phyloP scores from a whole-genome alignment of 2,888 invertebrate genomes.

The Drosophila greeni region DNA sequence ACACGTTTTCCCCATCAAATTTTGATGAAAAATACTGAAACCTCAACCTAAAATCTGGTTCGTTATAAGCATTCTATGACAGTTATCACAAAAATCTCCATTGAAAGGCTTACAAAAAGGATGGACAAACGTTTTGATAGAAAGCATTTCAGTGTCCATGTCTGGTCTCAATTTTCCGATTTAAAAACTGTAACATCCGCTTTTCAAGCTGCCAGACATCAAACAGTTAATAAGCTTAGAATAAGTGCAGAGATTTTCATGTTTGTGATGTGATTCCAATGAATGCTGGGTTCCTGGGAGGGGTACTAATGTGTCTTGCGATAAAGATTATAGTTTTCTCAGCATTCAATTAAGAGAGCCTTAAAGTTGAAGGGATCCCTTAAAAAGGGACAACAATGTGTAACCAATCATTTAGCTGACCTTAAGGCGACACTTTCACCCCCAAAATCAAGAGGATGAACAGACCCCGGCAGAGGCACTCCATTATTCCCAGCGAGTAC shows the following conservation, averaged over 20 bases:
- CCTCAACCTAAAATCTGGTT: neutral
- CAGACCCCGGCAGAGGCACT: constrained; percentile 23
- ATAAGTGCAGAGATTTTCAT: neutral
- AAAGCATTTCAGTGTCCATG: neutral
- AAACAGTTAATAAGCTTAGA: neutral
- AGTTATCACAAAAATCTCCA: neutral
- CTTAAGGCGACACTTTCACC: constrained; percentile 11
- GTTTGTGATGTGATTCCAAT: neutral
- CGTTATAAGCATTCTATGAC: neutral
- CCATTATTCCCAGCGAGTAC: constrained; percentile 41
- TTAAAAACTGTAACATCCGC: neutral
- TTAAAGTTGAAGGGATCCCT: neutral
- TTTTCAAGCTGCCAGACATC: neutral
- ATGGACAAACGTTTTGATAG: neutral
- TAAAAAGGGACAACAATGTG: constrained; percentile 5
- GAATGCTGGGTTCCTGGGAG: too few relatives aligned
- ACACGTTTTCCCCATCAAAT: neutral
- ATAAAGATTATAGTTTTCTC: too few relatives aligned
- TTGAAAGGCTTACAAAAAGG: neutral
- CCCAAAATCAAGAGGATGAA: constrained; percentile 9
- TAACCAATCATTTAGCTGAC: constrained; percentile 11
- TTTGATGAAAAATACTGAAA: neutral
- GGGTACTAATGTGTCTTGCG: neutral
- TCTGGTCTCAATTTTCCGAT: neutral
- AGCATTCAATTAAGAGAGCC: constrained; percentile 1